Conservation (phyloP, 2,113 vertebrate genomes). For the Ceyx cyanopectus region DNA sequence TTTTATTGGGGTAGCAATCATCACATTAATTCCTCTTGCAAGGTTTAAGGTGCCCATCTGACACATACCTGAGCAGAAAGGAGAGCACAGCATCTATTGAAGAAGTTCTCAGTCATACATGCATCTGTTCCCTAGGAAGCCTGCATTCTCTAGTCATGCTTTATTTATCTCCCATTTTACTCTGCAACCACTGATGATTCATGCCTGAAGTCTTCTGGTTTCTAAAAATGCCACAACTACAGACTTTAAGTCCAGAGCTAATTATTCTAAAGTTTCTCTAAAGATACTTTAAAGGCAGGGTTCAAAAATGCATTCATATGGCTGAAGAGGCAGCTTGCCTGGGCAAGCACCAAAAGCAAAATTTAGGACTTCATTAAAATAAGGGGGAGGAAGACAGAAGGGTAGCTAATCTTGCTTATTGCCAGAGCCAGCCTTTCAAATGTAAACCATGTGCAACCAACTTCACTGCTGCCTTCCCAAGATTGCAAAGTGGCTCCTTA, state of each 20-base stretch:
- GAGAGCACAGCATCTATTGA: neutral
- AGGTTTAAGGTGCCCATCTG: neutral
- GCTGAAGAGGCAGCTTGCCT: slow-evolving; percentile 22
- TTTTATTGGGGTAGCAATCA: neutral
- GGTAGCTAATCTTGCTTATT: slow-evolving; percentile 35
- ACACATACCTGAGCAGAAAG: neutral
- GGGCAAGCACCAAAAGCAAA: slow-evolving; percentile 44
- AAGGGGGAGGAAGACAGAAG: neutral
- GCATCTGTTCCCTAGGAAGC: neutral
- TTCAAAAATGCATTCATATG: slow-evolving; percentile 5
- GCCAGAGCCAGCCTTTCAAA: slow-evolving; percentile 38
- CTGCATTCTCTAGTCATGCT: neutral
- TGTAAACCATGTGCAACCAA: slow-evolving; percentile 14
- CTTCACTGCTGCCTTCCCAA: neutral
- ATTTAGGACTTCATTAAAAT: slow-evolving; percentile 31
- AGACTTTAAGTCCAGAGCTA: slow-evolving; percentile 17
- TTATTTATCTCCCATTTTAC: slow-evolving; percentile 42
- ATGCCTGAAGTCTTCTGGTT: slow-evolving; percentile 15
- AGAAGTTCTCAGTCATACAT: neutral
- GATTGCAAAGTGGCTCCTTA: neutral
- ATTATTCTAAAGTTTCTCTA: slow-evolving; percentile 49
- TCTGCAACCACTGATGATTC: slow-evolving; percentile 28
- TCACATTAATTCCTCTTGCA: neutral
- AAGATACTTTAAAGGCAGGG: slow-evolving; percentile 12
- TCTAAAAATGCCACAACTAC: slow-evolving; percentile 47